phyloP scores from a whole-genome alignment of 2,888 invertebrate genomes.

The Morpho achilles region DNA sequence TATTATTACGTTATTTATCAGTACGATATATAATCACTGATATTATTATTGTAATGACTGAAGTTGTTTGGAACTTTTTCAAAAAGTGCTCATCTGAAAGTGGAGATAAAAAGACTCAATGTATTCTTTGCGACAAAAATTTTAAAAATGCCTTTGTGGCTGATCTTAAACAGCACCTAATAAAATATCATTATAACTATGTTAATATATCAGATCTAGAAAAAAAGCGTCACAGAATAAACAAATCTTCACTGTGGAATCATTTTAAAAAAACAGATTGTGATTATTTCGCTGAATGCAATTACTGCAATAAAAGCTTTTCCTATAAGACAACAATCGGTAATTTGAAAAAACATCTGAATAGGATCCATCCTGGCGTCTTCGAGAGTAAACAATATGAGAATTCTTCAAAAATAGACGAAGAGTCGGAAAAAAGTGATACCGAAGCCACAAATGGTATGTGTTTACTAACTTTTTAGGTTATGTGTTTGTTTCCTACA shows the following conservation, averaged over 20 bases:
- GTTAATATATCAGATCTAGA: background rate
- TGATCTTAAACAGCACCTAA: background rate
- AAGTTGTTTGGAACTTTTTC: too few species aligned
- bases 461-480: too few species aligned
- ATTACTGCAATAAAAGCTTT: background rate
- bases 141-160: too few species aligned
- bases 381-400: background rate
- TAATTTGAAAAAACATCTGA: slow-evolving; percentile 2
- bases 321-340: background rate
- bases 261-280: background rate
- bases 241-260: background rate
- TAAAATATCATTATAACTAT: background rate
- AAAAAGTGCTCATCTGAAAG: too few species aligned
- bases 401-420: background rate
- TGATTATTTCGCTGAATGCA: slow-evolving; percentile 1
- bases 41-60: too few species aligned
- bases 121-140: too few species aligned
- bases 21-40: too few species aligned
- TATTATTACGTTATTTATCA: too few species aligned
- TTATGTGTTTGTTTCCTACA: too few species aligned
- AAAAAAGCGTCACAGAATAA: background rate
- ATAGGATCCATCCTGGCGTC: background rate
- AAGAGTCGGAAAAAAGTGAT: background rate
- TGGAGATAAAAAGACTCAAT: too few species aligned
- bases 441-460: background rate